These are phyloP conservation scores for Emmelina monodactyla DNA, from an alignment of 2,888 invertebrate species.

Conservation along the genomic window DNA sequence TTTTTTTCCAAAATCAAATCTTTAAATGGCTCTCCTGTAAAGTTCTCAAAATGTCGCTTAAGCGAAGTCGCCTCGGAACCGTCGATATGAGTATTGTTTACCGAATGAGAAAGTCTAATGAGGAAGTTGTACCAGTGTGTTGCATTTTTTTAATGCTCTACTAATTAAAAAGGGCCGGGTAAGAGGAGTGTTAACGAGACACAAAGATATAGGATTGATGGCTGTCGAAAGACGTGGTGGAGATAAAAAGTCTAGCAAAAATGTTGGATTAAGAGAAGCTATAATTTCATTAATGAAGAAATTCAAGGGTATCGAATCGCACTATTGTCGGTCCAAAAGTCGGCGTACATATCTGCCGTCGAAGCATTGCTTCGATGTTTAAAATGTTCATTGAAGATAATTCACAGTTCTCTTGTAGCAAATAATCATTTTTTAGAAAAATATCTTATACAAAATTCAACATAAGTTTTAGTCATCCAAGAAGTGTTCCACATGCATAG, in stretches of 20 bases:
- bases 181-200: constrained; percentile 11
- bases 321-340: constrained; percentile 15
- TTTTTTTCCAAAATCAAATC: too few species aligned
- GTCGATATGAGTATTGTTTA: constrained; percentile 10
- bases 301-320: constrained; percentile 16
- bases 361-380: constrained; percentile 13
- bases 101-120: constrained; percentile 4
- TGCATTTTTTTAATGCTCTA: constrained; percentile 8
- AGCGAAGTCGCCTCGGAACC: too few species aligned
- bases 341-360: constrained; percentile 15
- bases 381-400: constrained; percentile 15
- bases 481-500: constrained; percentile 13
- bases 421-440: constrained; percentile 16
- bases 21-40: too few species aligned
- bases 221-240: constrained; percentile 10
- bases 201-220: constrained; percentile 11
- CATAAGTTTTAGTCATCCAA: constrained; percentile 11
- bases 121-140: constrained; percentile 6
- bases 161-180: constrained; percentile 9
- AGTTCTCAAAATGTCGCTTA: too few species aligned
- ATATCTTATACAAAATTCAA: constrained; percentile 11
- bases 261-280: constrained; percentile 10
- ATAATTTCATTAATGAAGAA: constrained; percentile 15
- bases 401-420: constrained; percentile 11
- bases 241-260: constrained; percentile 12